These are phyloP conservation scores for Chelmon rostratus DNA, from an alignment of 2,797 vertebrate species.

Conservation along the genomic window DNA sequence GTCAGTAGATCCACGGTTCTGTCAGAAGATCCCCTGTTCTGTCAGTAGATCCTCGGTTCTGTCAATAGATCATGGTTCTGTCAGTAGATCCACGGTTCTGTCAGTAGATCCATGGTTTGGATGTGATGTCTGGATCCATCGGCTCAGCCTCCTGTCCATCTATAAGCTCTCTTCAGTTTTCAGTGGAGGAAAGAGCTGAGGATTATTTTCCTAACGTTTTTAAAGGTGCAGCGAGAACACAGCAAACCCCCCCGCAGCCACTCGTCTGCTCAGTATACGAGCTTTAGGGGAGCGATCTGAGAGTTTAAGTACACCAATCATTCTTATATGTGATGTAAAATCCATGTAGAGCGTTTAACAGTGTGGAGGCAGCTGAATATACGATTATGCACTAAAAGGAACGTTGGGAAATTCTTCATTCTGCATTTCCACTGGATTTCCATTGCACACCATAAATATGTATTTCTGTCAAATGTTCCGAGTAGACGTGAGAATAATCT, in stretches of 20 bases:
- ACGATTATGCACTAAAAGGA: neutral
- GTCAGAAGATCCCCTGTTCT: too few relatives aligned
- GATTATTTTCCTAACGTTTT: slow-evolving; percentile 3
- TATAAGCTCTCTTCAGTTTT: neutral
- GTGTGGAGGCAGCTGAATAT: slow-evolving; percentile 17
- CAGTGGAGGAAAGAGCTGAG: neutral
- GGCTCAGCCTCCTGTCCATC: neutral
- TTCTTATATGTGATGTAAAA: slow-evolving; percentile 14
- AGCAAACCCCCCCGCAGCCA: neutral
- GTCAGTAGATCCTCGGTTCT: too few relatives aligned
- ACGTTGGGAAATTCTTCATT: neutral
- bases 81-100: neutral
- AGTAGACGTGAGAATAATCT: neutral
- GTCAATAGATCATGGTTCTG: too few relatives aligned
- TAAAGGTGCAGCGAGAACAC: slow-evolving; percentile 1
- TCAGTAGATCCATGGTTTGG: neutral
- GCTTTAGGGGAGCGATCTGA: neutral
- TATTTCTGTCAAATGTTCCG: slow-evolving; percentile 7
- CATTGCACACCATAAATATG: slow-evolving; percentile 21
- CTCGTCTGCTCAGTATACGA: neutral
- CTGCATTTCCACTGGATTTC: slow-evolving; percentile 26
- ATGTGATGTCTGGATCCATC: neutral
- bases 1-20: too few relatives aligned
- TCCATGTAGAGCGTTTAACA: slow-evolving; percentile 15
- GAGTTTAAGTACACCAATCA: slow-evolving; percentile 1